Percentiles rank a stretch among this genome's conserved stretches.
These are phyloP conservation scores for Himalopsyche kuldschensis DNA, from an alignment of 2,888 invertebrate species.

Conservation along the genomic window DNA sequence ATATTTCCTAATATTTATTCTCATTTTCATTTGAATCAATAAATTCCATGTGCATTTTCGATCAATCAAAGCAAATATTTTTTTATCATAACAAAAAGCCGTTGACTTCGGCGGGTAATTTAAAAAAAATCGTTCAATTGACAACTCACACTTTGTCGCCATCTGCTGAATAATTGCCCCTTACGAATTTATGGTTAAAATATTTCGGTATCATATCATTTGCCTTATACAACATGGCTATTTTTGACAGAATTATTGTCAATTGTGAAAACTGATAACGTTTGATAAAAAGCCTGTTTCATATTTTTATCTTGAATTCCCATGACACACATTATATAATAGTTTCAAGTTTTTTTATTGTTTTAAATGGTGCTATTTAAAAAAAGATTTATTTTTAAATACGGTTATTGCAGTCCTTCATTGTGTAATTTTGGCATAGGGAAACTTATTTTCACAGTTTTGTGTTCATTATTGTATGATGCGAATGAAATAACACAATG, in stretches of 20 bases:
- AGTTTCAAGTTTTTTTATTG: background rate
- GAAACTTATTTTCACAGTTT: background rate
- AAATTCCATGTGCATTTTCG: no score
- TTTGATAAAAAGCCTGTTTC: background rate
- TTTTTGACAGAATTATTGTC: background rate
- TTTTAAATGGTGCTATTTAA: background rate
- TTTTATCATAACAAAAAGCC: no score
- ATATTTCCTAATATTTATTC: no score
- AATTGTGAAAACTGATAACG: background rate
- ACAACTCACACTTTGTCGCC: no score
- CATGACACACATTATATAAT: background rate
- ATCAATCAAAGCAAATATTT: no score
- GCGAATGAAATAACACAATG: background rate
- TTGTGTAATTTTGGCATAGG: background rate
- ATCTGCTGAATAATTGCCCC: no score
- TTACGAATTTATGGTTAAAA: no score
- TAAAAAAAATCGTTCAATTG: no score
- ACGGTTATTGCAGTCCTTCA: background rate
- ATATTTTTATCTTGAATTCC: background rate
- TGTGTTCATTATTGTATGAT: background rate
- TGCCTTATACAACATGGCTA: no score
- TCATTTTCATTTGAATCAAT: no score
- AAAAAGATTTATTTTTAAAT: background rate
- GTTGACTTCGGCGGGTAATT: no score
- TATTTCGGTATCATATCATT: no score